Conservation (phyloP, 1,140 invertebrate species). For the Helicoverpa zea region DNA sequence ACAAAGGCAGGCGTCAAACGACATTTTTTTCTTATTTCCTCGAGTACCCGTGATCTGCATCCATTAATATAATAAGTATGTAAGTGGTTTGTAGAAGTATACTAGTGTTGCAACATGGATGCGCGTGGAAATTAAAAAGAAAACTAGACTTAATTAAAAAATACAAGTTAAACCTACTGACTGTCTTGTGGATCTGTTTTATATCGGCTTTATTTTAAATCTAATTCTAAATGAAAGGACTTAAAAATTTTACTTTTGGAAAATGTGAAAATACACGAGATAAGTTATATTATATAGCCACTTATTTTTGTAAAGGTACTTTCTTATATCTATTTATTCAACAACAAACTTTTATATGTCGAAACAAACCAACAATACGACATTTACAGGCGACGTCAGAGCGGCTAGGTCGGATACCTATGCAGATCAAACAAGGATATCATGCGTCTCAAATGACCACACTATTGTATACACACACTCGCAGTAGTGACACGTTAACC, state of each 20-base stretch:
- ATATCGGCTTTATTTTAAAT: no score
- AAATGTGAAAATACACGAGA: no score
- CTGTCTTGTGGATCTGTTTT: no score
- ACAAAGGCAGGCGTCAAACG: conserved; percentile 29
- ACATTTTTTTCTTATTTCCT: conserved; percentile 35
- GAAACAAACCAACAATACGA: conserved; percentile 22
- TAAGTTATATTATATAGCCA: no score
- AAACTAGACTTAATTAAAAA: no score
- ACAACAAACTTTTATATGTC: no score
- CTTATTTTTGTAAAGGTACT: no score
- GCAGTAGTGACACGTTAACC: neutral
- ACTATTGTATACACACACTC: conserved; percentile 13
- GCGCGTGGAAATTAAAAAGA: neutral
- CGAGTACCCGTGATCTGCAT: neutral
- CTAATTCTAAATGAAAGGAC: no score
- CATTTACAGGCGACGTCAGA: neutral
- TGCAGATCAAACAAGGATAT: conserved; percentile 43
- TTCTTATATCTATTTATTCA: no score
- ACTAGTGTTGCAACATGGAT: neutral
- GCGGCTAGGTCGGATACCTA: neutral
- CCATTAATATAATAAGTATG: neutral
- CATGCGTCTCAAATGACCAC: conserved; percentile 23
- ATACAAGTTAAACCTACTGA: no score
- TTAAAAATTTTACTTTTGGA: no score
- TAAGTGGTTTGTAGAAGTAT: neutral